Base-by-base conservation (phyloP, 2,888 invertebrate genomes). In the Steinernema carpocapsae region DNA sequence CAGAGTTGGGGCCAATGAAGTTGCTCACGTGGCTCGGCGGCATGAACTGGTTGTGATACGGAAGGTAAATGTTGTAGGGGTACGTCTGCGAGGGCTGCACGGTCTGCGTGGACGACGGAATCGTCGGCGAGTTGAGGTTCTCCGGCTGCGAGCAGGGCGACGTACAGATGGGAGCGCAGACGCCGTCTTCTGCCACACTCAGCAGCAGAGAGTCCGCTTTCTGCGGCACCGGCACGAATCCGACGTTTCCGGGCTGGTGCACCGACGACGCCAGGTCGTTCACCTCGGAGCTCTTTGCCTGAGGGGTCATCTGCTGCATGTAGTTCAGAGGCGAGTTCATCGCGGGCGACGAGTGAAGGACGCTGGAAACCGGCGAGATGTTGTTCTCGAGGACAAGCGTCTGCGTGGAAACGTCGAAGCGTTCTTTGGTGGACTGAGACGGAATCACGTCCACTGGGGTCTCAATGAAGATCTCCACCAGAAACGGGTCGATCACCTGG, bases 381-480 rank as follows among this genome's bases (percentile, higher is more conserved):
- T 4, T 32, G 32, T 1, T 17, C 17, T 29, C 32, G 26, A 6
- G 3, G n/a, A 64, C 37, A 1, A 32, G 64, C 29, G 77, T 77
- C 71, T 77, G 77, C 2, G 77, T 77, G 4, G 75, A 73, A 12
- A 76, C 77, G 52, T 77, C 77, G 17, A 70, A 72, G 24, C 75
- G 71, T 24, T 76, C 71, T 32, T 70, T 32, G 24, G 51, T 42
- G 19, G 71, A 64, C 7, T 73, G 75, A 6, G 77, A 77, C 3
- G 74, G 74, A 42, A 75, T 77, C 17, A 71, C n/a, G n/a, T 73
- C 71, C 24, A 64, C 48, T 3, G 29, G 32, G n/a, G 74, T 75
- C 37, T 83, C 78, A 14, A 78, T 74, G 75, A 84, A 83, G 6
- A 86, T 77, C 73, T 86, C 86, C 1, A 80, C 79, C 10, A 86